Conservation (phyloP, 2,797 vertebrate species). For the Sebastes matsubarae region DNA sequence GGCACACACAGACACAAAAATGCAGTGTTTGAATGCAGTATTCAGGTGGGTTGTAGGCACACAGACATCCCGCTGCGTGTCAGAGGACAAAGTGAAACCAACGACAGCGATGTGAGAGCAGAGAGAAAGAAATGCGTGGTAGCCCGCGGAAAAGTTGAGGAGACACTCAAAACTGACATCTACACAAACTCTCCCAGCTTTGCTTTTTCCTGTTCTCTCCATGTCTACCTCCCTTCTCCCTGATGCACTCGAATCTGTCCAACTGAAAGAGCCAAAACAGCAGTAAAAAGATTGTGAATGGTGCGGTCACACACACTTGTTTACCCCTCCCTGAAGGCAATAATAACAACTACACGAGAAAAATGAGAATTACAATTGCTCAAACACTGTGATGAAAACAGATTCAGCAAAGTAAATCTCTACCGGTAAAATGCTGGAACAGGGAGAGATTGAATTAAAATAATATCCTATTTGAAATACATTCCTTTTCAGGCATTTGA, state of each 20-base stretch:
- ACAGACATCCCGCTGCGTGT: conserved; percentile 12
- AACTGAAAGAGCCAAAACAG: not conserved
- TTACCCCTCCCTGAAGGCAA: not conserved
- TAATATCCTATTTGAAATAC: not conserved
- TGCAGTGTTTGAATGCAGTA: not conserved
- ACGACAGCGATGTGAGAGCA: conserved; percentile 21
- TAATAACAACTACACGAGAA: not conserved
- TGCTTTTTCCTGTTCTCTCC: not conserved
- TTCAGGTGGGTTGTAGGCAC: conserved; percentile 17
- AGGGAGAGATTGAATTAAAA: not conserved
- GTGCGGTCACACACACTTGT: not conserved
- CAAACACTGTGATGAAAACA: not conserved
- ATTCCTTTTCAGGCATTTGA: not conserved
- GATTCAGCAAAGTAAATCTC: not conserved
- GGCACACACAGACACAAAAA: not conserved
- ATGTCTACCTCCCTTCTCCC: not conserved
- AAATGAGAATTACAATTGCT: not conserved
- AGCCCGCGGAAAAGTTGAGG: not conserved
- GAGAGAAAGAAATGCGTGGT: not conserved
- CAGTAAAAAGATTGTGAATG: not conserved
- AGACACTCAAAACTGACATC: conserved; percentile 10
- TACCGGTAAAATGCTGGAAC: not conserved
- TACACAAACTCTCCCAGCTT: not conserved
- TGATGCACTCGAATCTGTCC: not conserved
- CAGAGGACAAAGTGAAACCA: conserved; percentile 44